Evolutionary conservation across 2,888 invertebrate species (phyloP), one percentile per base, ranked within the genome.

Genomic region (Orthosia cruda): DNA sequence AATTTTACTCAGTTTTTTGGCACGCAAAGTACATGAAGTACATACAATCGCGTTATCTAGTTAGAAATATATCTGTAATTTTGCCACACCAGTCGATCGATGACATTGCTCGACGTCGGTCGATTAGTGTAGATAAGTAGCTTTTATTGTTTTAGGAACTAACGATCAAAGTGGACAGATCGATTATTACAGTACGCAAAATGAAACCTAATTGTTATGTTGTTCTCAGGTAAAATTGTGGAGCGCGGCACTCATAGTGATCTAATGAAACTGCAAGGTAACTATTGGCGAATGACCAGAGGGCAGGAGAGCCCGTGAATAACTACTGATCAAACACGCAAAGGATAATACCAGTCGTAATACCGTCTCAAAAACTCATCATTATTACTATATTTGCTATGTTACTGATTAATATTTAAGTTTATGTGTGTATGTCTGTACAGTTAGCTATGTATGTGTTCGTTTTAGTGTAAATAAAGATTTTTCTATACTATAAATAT

Each of bases 161-260:
- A 7, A 0, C 32, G 32, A 32, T 32, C 32, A 32, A 32, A 32
- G 32, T 32, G 32, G 32, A 32, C 32, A 0, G 32, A 32, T 32
- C 5, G 32, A 32, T 32, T 32, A 7, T 7, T 7, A 5, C 32
- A 32, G 9, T 40, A 40, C 9, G 40, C 40, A 40, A 40, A 40
- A 40, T 40, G 7, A 40, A 40, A 40, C 9, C 40, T 32, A 32
- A 32, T 32, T 40, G 40, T 40, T 54, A 70, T 65, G 15, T 68
- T 80, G 13, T 75, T 70, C 83, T 9, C 88, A 90, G 99, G 99
- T 50, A 95, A 95, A 83, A 97, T 99, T 18, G 97, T 97, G 9
- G 98, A 98, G 91, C 96, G 97, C 81, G 98, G 98, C 50, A 97
- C 97, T 4, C 98, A 98, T 87, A 95, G 97, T 4, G 97, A 98